Base-by-base conservation (phyloP, 2,888 invertebrate genomes). In the Eupithecia vulgata region DNA sequence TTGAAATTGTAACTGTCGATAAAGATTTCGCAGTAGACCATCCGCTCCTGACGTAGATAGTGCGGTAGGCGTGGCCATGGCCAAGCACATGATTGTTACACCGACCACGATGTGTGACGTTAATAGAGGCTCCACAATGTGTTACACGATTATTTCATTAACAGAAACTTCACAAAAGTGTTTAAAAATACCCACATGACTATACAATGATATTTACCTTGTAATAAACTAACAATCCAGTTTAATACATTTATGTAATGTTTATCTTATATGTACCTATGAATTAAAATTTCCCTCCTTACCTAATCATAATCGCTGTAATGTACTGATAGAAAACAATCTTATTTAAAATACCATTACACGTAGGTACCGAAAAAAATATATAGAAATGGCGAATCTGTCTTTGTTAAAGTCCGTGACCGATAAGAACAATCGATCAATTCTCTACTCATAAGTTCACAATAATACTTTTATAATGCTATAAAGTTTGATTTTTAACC, bases 151-250 rank as follows among this genome's bases (percentile, higher is more conserved):
- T 88, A 10, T 52, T 8, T 21, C 12, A 61, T 34, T 0, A 34
- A 15, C 17, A 34, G 3, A 61, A 61, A 61, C 42, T 73, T 52
- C 25, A 67, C 70, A 68, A 68, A 65, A 72, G 76, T 77, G 76
- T 90, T 91, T 92, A 93, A 93, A 93, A 93, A 92, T 85, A 90
- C 93, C 93, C 93, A 93, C 93, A 93, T 93, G 93, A 91, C 71
- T 77, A 68, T 73, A n/a, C 21, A n/a, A 65, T 37, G 12, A n/a
- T 65, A 37, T 10, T 40, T 40, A n/a, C 21, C 40, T 64, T 40
- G 40, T 64, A 21, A 40, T 35, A 40, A 64, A 64, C 65, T 37
- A 61, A 61, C 34, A 34, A 17, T 34, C 34, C 34, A 17, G 61
- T 64, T 6, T 65, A 42, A 42, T 40, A 21, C n/a, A 15, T 21